A percentile compares a stretch with the other conserved stretches of the same genome.
phyloP scores from a whole-genome alignment of 1,140 invertebrate species.

The Lepidurus packardi region DNA sequence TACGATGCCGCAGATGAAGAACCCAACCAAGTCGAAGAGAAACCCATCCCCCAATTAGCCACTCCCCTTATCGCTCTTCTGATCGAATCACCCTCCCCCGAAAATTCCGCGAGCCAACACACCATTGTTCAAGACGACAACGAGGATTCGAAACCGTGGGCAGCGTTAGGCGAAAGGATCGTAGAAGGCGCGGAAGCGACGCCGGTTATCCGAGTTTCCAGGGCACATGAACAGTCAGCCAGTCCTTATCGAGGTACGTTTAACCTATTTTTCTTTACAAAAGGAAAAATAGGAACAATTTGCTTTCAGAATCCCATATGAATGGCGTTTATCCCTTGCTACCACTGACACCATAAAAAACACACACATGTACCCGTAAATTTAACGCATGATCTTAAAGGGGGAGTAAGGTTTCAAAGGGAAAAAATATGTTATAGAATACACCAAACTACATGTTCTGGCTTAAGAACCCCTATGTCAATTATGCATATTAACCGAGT shows the following conservation, averaged over 20 bases:
- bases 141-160: neutral
- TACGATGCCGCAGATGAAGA: slow-evolving; percentile 17
- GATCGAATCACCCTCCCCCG: slow-evolving; percentile 22
- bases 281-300: neutral
- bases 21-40: slow-evolving; percentile 32
- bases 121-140: slow-evolving; percentile 21
- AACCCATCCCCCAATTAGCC: slow-evolving; percentile 25
- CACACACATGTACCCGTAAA: neutral
- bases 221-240: neutral
- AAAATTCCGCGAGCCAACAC: neutral
- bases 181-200: slow-evolving; percentile 32
- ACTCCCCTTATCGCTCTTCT: neutral
- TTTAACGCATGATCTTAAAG: neutral
- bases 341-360: neutral
- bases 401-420: too few species aligned
- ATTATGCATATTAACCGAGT: too few species aligned
- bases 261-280: neutral
- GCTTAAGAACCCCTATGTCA: too few species aligned
- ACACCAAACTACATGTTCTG: too few species aligned
- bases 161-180: slow-evolving; percentile 31
- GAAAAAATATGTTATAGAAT: too few species aligned
- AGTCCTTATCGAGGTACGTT: neutral
- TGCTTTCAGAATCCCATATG: neutral
- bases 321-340: neutral
- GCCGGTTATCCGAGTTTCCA: neutral